Base-by-base conservation (phyloP, 2,888 invertebrate genomes). In the Melanophora roralis region DNA sequence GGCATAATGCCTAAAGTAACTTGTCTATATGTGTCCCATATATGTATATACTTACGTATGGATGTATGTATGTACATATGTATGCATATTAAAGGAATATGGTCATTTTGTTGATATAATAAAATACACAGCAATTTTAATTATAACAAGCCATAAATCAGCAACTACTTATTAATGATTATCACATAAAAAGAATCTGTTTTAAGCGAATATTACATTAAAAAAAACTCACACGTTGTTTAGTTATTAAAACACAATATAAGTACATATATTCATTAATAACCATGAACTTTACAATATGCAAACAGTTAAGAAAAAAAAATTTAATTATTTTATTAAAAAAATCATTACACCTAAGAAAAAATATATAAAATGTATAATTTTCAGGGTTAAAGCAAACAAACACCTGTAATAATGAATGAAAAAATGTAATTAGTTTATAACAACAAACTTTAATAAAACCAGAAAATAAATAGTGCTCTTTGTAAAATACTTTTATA, bases 221-320 rank as follows among this genome's bases (percentile, higher is more conserved):
- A 71, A 38, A 27, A 62, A 69, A 64, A 69, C 76, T 64, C 64
- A 71, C 76, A 71, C 69, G 76, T 80, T 40, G 65, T 68, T 72
- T 49, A 71, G 34, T 62, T 68, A 64, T 64, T 74, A 64, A 69
- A 19, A 47, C 34, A 32, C 34, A 62, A 49, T 19, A 38, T 51
- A 40, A 21, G 23, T 16, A 57, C 23, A 47, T 59, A 19, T 47
- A 2, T 53, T 36, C 57, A 57, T 57, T 49, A 67, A 45, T 40
- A 80, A 68, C 80, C 80, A 68, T 80, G 80, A 80, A 80, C 80
- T 80, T 80, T 80, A 73, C 68, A 76, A 51, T 76, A 76, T 73
- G 80, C 76, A 76, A 76, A 80, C 45, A 76, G 67, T 68, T 59
- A 27, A 32, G 36, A 62, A 40, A 47, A 49, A 59, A 49, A 47